Conservation (phyloP, 23 tunicate genomes). For the Oikopleura albicans region DNA sequence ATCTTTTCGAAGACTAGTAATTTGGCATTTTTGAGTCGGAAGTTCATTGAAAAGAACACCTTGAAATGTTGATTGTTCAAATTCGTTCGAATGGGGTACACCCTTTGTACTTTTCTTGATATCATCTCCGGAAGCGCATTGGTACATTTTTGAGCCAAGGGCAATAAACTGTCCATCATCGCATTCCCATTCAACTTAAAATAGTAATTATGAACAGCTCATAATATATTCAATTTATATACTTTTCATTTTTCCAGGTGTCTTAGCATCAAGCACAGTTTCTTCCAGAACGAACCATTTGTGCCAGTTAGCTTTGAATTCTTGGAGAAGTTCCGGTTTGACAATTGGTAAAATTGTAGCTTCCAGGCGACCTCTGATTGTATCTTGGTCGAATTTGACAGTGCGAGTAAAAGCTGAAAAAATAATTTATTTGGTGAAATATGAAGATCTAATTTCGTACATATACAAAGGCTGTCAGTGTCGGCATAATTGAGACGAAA, state of each 20-base stretch:
- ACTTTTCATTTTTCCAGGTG: neutral
- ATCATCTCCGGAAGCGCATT: neutral
- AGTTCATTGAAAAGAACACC: neutral
- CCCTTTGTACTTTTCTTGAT: neutral
- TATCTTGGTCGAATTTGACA: neutral
- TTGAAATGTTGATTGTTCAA: neutral
- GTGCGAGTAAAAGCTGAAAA: neutral
- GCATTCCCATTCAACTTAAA: neutral
- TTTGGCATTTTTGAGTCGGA: neutral
- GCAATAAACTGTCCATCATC: neutral
- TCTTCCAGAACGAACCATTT: conserved; percentile 2
- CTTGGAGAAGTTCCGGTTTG: neutral
- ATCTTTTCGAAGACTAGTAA: neutral
- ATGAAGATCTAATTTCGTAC: too few relatives aligned
- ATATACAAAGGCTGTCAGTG: neutral
- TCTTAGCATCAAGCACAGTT: neutral
- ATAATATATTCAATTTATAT: neutral
- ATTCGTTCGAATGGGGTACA: neutral
- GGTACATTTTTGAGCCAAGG: neutral
- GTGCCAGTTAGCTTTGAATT: neutral
- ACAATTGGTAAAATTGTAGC: neutral
- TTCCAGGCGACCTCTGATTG: neutral
- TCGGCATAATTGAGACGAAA: neutral
- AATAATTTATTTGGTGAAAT: too few relatives aligned
- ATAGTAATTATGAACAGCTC: too few relatives aligned